Conservation (phyloP, 1,140 invertebrate genomes). For the Prorops nasuta region DNA sequence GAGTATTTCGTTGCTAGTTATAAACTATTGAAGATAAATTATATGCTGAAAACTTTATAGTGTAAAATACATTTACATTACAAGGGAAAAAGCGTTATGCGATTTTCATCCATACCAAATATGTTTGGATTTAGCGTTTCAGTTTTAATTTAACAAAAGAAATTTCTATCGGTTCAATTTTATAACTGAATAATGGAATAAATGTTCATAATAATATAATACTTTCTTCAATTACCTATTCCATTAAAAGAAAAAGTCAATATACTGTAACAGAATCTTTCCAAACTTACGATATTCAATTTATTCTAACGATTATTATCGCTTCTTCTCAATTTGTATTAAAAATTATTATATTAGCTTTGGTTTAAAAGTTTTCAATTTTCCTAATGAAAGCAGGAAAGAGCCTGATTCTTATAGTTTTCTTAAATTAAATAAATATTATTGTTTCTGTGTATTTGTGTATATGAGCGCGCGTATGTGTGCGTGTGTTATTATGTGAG, state of each 20-base stretch:
- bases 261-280: slow-evolving; percentile 36
- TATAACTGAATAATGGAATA: slow-evolving; percentile 15
- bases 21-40: too few species aligned
- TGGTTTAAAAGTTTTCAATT: slow-evolving; percentile 16
- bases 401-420: slow-evolving; percentile 20
- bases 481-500: too few species aligned
- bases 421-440: too few species aligned
- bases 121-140: slow-evolving; percentile 27
- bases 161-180: slow-evolving; percentile 13
- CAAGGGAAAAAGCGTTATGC: too few species aligned
- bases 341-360: slow-evolving; percentile 11
- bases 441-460: too few species aligned
- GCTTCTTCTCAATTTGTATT: slow-evolving; percentile 11
- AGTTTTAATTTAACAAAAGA: slow-evolving; percentile 22
- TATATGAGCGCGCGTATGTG: too few species aligned
- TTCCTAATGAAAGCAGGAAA: too few species aligned
- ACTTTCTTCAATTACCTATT: slow-evolving; percentile 33
- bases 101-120: too few species aligned
- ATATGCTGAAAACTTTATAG: too few species aligned
- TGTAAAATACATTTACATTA: too few species aligned
- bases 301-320: slow-evolving; percentile 19
- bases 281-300: slow-evolving; percentile 22
- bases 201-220: slow-evolving; percentile 25
- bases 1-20: too few species aligned
- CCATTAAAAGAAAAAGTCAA: slow-evolving; percentile 26